These are phyloP conservation scores for Solenodon paradoxus DNA, from an alignment of 2,113 vertebrate genomes.

Conservation along the genomic window DNA sequence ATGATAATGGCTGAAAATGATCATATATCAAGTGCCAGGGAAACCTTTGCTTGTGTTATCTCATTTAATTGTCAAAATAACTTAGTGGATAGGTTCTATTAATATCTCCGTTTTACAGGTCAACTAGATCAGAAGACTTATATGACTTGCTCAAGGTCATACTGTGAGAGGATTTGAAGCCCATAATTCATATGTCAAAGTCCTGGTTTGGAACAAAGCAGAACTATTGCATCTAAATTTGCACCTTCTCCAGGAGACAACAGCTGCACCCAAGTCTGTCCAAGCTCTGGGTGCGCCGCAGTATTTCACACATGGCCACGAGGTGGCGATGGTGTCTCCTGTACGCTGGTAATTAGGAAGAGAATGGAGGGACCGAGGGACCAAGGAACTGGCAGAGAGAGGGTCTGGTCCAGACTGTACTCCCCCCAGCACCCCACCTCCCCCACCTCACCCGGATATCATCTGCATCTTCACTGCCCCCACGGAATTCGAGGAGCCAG, in stretches of 20 bases:
- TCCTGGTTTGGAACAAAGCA: not conserved
- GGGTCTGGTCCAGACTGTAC: no score
- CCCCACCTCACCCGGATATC: no score
- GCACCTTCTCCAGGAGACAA: not conserved
- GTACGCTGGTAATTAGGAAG: not conserved
- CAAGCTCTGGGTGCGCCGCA: not conserved
- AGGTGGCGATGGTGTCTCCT: not conserved
- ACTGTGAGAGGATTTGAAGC: not conserved
- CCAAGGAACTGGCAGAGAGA: not conserved
- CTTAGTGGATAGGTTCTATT: not conserved
- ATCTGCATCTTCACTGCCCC: no score
- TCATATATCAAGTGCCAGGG: not conserved
- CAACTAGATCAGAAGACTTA: not conserved
- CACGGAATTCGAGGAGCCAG: not conserved
- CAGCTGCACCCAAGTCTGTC: fast-evolving
- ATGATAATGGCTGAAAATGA: not conserved
- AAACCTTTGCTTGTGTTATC: not conserved
- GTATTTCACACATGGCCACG: not conserved
- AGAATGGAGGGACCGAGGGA: fast-evolving
- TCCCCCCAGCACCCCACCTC: no score
- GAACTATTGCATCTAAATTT: not conserved
- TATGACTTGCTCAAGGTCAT: not conserved
- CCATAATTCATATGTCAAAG: not conserved
- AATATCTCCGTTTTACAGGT: not conserved
- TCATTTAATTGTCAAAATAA: not conserved